Evolutionary conservation across 1,140 invertebrate genomes (phyloP), one percentile per base, ranked within the genome.

Genomic region (Tetramorium simillimum): DNA sequence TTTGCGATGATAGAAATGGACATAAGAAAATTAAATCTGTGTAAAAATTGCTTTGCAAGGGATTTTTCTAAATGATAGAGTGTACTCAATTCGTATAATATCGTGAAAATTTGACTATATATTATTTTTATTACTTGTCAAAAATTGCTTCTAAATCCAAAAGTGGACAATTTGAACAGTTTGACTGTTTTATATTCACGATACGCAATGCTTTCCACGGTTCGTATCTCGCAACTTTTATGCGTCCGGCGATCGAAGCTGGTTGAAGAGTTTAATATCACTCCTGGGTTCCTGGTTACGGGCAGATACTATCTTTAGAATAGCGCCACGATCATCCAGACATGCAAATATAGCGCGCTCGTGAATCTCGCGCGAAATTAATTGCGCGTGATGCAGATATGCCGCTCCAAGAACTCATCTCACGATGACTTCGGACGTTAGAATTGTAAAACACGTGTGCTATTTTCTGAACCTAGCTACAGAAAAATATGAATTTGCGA

Each of bases 261-360:
- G 58, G 77, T 65, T 72, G 76, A 89, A 87, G 88, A 76, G 69
- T 91, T 90, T 88, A 89, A 88, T 92, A 87, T 87, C 81, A 67
- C 86, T 86, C 85, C 85, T 89, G 62, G 72, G 76, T 85, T 78
- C 43, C 46, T 46, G 53, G 65, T 63, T 49, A 63, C 40, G n/a
- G 28, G 24, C 58, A 86, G 88, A 87, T 89, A 88, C 40, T 76
- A 92, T 92, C 87, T 87, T 86, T 89, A 86, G 90, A 91, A 91
- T 84, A 91, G 67, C 82, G 51, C 65, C 72, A 75, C 53, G 84
- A 67, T 69, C 85, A 90, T 93, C 89, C 86, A 82, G 63, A 90
- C 86, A 93, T 92, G 92, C 89, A 92, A 93, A 93, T 93, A 37
- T 43, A 80, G 49, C 67, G 70, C 43, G 85, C 85, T 75, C 84